Evolutionary conservation across 2,113 vertebrate genomes (phyloP), one percentile per base, ranked within the genome.

Genomic region (Ammodytes dubius): DNA sequence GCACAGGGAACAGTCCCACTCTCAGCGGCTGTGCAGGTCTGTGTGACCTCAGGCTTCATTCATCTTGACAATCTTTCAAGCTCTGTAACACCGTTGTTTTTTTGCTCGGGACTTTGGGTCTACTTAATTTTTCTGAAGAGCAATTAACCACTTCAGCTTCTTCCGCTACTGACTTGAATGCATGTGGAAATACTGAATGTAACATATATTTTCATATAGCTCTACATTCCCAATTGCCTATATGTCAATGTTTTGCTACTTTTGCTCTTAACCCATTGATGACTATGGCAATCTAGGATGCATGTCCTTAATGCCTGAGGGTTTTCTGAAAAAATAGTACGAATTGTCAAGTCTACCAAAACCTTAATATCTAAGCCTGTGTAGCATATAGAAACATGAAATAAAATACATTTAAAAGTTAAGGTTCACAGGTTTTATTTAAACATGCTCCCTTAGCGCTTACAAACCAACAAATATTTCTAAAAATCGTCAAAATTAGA

Each of bases 1-100:
- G 60, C 74, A 27, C 27, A 8, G 77, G 79, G 82, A 74, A 37
- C 79, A 86, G 75, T 85, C 83, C 45, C 74, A 69, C 84, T 65
- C 74, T 72, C 46, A 54, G 70, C 82, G 50, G 85, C 91, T 89
- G 87, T 81, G 87, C 61, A 13, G 46, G 81, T 70, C 64, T 74
- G 39, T 7, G 72, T 57, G 71, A 84, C 88, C 84, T 69, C 65
- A 58, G 68, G 39, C 75, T 56, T 82, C 47, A 14, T 11, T 27
- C 65, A 43, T 70, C 63, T 63, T 53, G 59, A 69, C n/a, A 54
- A 27, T 27, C 27, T 27, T 86, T 70, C 12, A 56, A 52, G n/a
- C 54, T 52, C 49, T 59, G n/a, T 35, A 42, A 45, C 39, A 45
- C 19, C 65, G 3, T 15, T 65, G 46, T 54, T 19, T 66, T 27